Percentiles rank a stretch among this genome's conserved stretches.
Evolutionary conservation across 2,888 invertebrate species (phyloP).

Genomic region (Microctonus brassicae): DNA sequence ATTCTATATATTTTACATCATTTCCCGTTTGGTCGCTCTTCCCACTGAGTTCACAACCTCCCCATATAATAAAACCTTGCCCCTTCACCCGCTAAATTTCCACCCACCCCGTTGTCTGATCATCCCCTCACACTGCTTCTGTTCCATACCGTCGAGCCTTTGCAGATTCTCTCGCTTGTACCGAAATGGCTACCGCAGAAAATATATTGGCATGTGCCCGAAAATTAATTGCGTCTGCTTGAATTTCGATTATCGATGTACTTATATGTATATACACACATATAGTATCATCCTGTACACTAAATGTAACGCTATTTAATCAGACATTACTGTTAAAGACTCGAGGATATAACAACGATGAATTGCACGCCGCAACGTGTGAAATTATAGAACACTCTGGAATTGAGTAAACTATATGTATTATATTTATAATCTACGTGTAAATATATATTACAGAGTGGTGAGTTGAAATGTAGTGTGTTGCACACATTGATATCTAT

Average conservation of each 20-base stretch:
- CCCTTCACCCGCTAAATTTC: neutral
- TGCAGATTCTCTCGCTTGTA: slow-evolving; percentile 9
- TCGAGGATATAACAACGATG: slow-evolving; percentile 20
- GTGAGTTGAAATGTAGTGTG: slow-evolving; percentile 23
- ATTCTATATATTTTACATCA: slow-evolving; percentile 25
- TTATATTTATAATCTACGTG: slow-evolving; percentile 17
- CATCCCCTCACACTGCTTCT: slow-evolving; percentile 18
- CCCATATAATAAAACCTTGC: slow-evolving; percentile 5
- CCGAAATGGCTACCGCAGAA: slow-evolving; percentile 31
- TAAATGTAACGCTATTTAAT: slow-evolving; percentile 20
- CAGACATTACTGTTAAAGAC: slow-evolving; percentile 30
- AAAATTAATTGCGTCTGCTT: slow-evolving; percentile 38
- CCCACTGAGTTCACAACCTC: slow-evolving; percentile 14
- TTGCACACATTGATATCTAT: slow-evolving; percentile 17
- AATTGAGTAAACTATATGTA: slow-evolving; percentile 22
- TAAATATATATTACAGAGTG: neutral
- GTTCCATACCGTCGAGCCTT: neutral
- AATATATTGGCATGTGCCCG: slow-evolving; percentile 36
- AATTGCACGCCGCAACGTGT: slow-evolving; percentile 3
- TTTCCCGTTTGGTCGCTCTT: slow-evolving; percentile 22
- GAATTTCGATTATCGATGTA: slow-evolving; percentile 39
- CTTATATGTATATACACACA: neutral
- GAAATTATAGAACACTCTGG: slow-evolving; percentile 12
- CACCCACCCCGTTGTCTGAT: neutral
- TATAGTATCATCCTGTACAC: no score